Percentiles rank a stretch among this genome's conserved stretches.
Evolutionary conservation across 2,888 invertebrate genomes (phyloP).

Genomic region (Xylocampa areola): DNA sequence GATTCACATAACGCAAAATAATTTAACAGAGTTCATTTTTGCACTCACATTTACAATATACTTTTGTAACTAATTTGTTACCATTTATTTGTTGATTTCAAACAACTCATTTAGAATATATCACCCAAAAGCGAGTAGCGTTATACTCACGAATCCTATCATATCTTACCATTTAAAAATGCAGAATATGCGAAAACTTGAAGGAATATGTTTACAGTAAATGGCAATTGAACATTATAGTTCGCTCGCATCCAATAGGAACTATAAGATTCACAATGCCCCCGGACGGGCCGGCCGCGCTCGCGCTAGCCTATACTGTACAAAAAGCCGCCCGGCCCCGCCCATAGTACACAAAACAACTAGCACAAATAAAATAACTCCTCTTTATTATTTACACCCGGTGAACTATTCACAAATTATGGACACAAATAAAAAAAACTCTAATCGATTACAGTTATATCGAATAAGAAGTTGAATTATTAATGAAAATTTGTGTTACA

Average conservation of each 20-base stretch:
- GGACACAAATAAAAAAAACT: conserved; percentile 79
- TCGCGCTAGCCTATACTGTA: conserved; percentile 77
- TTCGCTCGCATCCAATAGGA: conserved; percentile 89
- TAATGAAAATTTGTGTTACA: conserved; percentile 84
- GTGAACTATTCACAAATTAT: conserved; percentile 82
- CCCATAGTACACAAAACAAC: conserved; percentile 79
- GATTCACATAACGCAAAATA: conserved; percentile 90
- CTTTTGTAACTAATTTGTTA: conserved; percentile 85
- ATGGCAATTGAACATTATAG: conserved; percentile 90
- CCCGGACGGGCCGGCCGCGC: conserved; percentile 70
- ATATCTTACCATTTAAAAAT: conserved; percentile 88
- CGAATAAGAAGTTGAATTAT: conserved; percentile 79
- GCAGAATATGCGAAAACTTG: conserved; percentile 89
- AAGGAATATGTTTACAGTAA: conserved; percentile 88
- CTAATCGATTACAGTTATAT: conserved; percentile 81
- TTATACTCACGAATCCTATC: conserved; percentile 86
- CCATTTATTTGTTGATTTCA: conserved; percentile 83
- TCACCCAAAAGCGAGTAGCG: conserved; percentile 89
- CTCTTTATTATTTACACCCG: conserved; percentile 76
- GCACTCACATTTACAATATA: conserved; percentile 90
- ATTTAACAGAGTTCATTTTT: conserved; percentile 90
- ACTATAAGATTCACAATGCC: conserved; percentile 90
- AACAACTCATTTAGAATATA: conserved; percentile 88
- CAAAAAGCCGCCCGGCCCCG: conserved; percentile 67
- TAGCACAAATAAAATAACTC: conserved; percentile 85